A percentile compares a stretch with the other conserved stretches of the same genome.
Conservation (phyloP, 1,140 invertebrate species). For the Drosophila ficusphila region DNA sequence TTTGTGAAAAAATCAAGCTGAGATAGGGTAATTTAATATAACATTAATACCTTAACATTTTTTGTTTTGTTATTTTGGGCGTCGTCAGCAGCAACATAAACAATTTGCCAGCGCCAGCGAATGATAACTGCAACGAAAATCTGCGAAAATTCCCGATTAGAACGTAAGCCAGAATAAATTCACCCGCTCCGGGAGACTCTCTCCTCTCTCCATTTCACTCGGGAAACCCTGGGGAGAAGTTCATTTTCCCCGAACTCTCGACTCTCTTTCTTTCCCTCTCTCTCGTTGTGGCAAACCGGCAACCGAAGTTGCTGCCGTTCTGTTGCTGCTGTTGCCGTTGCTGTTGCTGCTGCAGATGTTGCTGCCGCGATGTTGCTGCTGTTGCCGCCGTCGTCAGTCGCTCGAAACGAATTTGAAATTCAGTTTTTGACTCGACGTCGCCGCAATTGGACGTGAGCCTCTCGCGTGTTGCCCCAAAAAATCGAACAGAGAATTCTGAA, state of each 20-base stretch:
- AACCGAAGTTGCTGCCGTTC: slow-evolving; percentile 12
- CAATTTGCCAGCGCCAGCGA: slow-evolving; percentile 14
- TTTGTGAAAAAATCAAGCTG: background rate
- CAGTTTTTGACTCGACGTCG: slow-evolving; percentile 72
- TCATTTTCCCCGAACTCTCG: slow-evolving; percentile 20
- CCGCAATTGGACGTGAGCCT: slow-evolving; percentile 63
- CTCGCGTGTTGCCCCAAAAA: slow-evolving; percentile 46
- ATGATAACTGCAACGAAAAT: slow-evolving; percentile 15
- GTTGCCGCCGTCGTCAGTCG: slow-evolving; percentile 1
- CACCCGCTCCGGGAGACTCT: background rate
- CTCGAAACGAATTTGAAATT: slow-evolving; percentile 53
- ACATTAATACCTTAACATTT: background rate
- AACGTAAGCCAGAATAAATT: slow-evolving; percentile 13
- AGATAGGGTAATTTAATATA: background rate
- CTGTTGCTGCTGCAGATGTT: slow-evolving; percentile 13
- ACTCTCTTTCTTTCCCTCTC: background rate
- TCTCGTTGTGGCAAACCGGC: slow-evolving; percentile 2
- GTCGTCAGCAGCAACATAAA: slow-evolving; percentile 7
- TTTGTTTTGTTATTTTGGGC: background rate
- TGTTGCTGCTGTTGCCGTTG: slow-evolving; percentile 2
- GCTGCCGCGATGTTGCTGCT: slow-evolving; percentile 18
- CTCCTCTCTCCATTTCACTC: background rate
- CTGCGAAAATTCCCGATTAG: slow-evolving; percentile 19
- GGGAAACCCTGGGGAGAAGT: slow-evolving; percentile 12
- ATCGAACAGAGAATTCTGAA: slow-evolving; percentile 34